phyloP scores from a whole-genome alignment of 2,113 vertebrate species.

The Pituophis catenifer region DNA sequence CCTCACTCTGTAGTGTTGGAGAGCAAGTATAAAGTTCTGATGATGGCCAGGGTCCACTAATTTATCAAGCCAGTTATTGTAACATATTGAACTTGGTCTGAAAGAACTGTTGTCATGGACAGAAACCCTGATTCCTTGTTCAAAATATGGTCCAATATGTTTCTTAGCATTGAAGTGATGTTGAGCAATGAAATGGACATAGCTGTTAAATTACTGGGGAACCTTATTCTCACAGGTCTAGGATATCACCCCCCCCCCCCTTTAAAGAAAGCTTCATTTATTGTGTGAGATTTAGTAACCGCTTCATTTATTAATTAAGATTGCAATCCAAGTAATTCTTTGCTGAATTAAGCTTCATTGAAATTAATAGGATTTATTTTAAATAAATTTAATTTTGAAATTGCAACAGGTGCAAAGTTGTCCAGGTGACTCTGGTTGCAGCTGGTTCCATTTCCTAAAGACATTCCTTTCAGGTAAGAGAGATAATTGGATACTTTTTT shows the following conservation, averaged over 20 bases:
- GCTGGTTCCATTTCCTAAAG: background rate
- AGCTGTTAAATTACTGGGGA: background rate
- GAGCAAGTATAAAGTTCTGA: background rate
- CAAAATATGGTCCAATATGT: background rate
- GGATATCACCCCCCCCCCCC: background rate
- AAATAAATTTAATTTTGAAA: background rate
- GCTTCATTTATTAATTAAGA: background rate
- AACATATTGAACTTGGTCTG: background rate
- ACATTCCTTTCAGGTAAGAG: background rate
- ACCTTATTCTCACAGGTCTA: background rate
- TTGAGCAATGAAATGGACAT: background rate
- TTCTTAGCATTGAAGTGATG: background rate
- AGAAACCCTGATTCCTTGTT: background rate
- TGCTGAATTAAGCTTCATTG: background rate
- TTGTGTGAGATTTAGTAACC: background rate
- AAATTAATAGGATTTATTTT: background rate
- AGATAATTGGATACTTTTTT: background rate
- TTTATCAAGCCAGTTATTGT: background rate
- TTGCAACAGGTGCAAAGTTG: background rate
- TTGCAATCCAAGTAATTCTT: background rate
- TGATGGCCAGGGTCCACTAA: background rate
- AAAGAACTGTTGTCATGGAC: background rate
- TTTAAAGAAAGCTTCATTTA: background rate
- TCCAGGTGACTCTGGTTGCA: background rate
- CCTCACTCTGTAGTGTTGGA: background rate